Evolutionary conservation across 2,888 invertebrate genomes (phyloP).

Genomic region (Dasypolia templi): DNA sequence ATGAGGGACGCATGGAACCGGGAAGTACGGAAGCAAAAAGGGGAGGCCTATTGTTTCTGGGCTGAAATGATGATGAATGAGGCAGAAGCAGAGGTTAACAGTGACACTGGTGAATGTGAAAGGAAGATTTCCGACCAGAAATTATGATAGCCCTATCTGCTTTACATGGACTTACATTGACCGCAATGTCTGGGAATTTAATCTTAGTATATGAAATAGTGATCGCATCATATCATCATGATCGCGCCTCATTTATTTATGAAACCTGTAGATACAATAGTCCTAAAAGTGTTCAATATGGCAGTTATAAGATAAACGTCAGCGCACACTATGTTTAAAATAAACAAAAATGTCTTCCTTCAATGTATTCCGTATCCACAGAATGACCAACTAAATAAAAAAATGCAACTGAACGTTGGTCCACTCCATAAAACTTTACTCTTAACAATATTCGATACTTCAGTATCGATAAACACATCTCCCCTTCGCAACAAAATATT

Average conservation of each 20-base stretch:
- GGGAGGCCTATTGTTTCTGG: no score
- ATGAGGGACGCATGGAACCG: no score
- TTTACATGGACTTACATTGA: background rate
- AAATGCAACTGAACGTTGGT: conserved; percentile 38
- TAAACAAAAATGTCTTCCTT: background rate
- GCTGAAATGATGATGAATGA: no score
- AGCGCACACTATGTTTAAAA: background rate
- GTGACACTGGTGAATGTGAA: background rate
- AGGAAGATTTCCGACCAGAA: background rate
- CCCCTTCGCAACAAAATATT: conserved; percentile 78
- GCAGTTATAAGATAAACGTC: background rate
- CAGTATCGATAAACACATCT: conserved; percentile 69
- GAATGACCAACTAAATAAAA: conserved; percentile 26
- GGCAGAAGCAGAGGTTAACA: background rate
- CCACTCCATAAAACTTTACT: conserved; percentile 63
- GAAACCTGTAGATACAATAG: background rate
- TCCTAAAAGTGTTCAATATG: background rate
- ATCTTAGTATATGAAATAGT: background rate
- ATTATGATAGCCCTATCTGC: background rate
- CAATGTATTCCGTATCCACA: background rate
- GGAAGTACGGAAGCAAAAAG: no score
- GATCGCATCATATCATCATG: background rate
- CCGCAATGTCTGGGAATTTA: background rate
- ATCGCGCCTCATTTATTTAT: no score
- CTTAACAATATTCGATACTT: conserved; percentile 63